phyloP scores from a whole-genome alignment of 2,113 vertebrate genomes.

The Tetrao urogallus region DNA sequence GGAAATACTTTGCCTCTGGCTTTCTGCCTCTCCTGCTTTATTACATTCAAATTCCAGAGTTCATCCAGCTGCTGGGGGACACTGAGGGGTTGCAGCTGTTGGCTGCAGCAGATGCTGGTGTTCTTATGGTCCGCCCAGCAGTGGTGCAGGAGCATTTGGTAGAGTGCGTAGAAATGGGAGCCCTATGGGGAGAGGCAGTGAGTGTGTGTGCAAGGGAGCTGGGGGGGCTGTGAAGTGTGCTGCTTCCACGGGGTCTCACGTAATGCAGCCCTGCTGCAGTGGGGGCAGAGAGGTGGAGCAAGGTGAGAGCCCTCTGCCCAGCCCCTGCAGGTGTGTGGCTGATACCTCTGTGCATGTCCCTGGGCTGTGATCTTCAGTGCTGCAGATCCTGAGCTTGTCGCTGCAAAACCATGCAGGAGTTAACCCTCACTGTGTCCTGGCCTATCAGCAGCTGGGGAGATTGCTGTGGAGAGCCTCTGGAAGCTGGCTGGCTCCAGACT shows the following conservation, averaged over 20 bases:
- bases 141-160: not conserved
- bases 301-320: not conserved
- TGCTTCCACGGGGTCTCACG: accelerated
- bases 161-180: accelerated
- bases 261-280: accelerated
- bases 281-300: not conserved
- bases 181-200: not conserved
- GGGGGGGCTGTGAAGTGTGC: not conserved
- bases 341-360: not conserved
- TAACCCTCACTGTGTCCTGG: not conserved
- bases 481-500: not conserved
- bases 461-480: not conserved
- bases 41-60: not conserved
- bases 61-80: accelerated
- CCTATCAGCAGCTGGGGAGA: accelerated
- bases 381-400: not conserved
- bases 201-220: not conserved
- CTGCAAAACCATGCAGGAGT: not conserved
- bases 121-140: not conserved
- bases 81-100: accelerated
- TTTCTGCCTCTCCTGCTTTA: not conserved
- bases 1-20: not conserved
- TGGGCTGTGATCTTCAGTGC: not conserved
- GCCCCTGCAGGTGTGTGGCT: accelerated
- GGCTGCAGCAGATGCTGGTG: not conserved